These are phyloP conservation scores for Orbicella faveolata DNA, from an alignment of 64 coral and sea anemone genomes.

Conservation along the genomic window DNA sequence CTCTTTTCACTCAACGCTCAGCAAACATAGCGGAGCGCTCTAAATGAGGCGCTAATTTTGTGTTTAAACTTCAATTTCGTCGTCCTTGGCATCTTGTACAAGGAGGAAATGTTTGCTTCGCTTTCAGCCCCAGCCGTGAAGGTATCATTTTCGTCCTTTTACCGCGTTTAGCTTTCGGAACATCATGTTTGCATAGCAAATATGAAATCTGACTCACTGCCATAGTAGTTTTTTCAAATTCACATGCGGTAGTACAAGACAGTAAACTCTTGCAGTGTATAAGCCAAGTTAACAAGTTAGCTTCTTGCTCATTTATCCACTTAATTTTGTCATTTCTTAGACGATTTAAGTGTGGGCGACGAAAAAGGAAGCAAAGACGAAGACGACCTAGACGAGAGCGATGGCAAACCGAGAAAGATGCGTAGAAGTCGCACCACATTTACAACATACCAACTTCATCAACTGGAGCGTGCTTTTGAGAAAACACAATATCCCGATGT, in stretches of 20 bases:
- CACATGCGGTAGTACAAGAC: not conserved
- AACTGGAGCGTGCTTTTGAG: conserved; percentile 87
- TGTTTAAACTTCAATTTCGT: conserved; percentile 59
- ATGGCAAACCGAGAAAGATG: conserved; percentile 81
- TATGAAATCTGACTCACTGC: not conserved
- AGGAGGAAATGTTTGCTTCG: conserved; percentile 14
- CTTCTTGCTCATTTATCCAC: not conserved
- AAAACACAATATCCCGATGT: conserved; percentile 95
- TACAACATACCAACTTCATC: conserved; percentile 87
- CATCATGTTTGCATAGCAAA: not conserved
- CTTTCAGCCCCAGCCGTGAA: not conserved
- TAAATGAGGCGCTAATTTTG: conserved; percentile 72
- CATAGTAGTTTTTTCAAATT: not conserved
- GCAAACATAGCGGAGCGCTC: conserved; percentile 25
- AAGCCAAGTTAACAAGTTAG: not conserved
- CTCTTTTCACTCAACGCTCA: conserved; percentile 49
- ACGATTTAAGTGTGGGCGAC: conserved; percentile 46
- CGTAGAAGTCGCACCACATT: conserved; percentile 84
- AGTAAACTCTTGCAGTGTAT: not conserved
- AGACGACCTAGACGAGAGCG: conserved; percentile 53
- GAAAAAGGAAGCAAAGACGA: conserved; percentile 54
- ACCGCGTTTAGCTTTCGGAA: not conserved
- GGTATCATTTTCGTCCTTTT: not conserved
- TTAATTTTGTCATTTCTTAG: conserved; percentile 18
- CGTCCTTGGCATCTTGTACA: conserved; percentile 17